Percentiles rank a stretch among this genome's conserved stretches.
Evolutionary conservation across 2,113 vertebrate genomes (phyloP).

Genomic region (Coracopsis vasa): DNA sequence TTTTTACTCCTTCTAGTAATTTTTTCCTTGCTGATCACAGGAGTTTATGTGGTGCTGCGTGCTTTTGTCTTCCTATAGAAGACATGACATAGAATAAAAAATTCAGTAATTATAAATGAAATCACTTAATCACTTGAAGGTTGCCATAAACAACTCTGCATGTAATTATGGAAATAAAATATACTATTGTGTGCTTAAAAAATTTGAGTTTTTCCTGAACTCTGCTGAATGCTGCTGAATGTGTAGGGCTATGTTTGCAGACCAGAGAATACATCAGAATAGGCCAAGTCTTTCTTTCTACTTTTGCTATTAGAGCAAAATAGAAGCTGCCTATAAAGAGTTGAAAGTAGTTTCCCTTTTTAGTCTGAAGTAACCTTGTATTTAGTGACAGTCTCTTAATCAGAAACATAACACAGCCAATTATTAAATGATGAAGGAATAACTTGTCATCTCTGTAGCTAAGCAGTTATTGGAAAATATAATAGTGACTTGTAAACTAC

Average conservation of each 20-base stretch:
- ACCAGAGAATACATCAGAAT: background rate
- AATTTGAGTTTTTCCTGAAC: background rate
- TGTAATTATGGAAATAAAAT: background rate
- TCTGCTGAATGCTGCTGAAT: background rate
- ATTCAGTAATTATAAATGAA: background rate
- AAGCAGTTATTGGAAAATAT: background rate
- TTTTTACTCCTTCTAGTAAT: background rate
- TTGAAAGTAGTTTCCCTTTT: background rate
- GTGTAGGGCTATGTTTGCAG: background rate
- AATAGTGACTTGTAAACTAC: background rate
- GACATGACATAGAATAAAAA: background rate
- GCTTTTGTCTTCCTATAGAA: background rate
- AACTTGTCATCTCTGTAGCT: background rate
- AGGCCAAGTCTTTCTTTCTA: background rate
- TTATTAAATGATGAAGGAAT: background rate
- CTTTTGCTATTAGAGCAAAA: background rate
- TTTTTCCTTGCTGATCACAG: background rate
- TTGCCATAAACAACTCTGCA: background rate
- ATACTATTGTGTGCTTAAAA: background rate
- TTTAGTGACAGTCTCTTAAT: background rate
- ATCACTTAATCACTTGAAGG: background rate
- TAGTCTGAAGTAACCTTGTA: background rate
- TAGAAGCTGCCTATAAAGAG: background rate
- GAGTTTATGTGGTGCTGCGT: background rate
- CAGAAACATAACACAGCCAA: background rate